Base-by-base conservation (phyloP, 2,888 invertebrate species). In the Leistus spinibarbis region DNA sequence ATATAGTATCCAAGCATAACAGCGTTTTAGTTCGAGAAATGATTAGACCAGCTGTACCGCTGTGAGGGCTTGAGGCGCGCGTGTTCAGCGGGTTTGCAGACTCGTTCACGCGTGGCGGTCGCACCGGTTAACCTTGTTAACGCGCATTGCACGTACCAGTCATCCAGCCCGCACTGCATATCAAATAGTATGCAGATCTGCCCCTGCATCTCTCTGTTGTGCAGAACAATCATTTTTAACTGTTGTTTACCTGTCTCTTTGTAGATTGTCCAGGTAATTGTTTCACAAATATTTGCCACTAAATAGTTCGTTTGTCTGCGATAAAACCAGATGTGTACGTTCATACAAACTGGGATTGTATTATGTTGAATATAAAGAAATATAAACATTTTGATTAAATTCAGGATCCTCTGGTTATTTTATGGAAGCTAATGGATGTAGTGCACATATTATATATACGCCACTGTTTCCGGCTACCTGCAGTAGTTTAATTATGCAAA, bases 131-230 rank as follows among this genome's bases (percentile, higher is more conserved):
- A 66, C 66, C 53, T 66, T 62, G 70, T 62, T 71, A 64, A 71
- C 71, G 71, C 71, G 71, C 71, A 54, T 60, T 62, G 53, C 71
- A 71, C 71, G 71, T 54, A 17, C n/a, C 7, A 24, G 40, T 40
- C 40, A 27, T 10, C 19, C 24, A 9, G 60, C 40, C 4, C 40
- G 24, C 4, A 20, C 27, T 24, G 65, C 62, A 71, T 71, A 23
- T 63, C 63, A 64, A 60, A 19, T 20, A 60, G 60, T 20, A 20
- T 22, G 60, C 60, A 60, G 16, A 16, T n/a, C 40, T 40, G 40
- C 10, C 13, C 22, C 60, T 60, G 60, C 60, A 19, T 2, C 20
- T 60, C 22, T 17, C n/a, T 60, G 17, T 17, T 19, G 22, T 16
- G 5, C 54, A 13, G 60, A 19, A 40, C 60, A 60, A 19, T 10